These are phyloP conservation scores for Rhopilema esculentum DNA, from an alignment of 30 jellyfish, hydroid and myxozoan genomes.

Conservation along the genomic window DNA sequence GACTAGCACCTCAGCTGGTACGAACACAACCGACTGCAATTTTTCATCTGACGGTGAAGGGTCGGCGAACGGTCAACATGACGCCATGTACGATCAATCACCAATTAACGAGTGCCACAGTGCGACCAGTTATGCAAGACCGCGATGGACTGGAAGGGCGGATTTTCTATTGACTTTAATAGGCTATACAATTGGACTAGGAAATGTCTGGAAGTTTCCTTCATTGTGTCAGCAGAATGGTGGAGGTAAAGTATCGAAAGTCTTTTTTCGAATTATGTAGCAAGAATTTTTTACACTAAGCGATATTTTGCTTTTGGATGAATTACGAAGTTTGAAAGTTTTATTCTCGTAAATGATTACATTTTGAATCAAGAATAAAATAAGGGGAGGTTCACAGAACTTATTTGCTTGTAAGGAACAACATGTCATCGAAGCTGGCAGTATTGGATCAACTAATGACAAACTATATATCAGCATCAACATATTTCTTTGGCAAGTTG, in stretches of 20 bases:
- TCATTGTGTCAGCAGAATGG: constrained; percentile 96
- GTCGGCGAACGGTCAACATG: constrained; percentile 65
- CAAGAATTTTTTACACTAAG: background rate
- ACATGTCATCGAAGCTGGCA: too few relatives aligned
- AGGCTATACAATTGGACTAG: constrained; percentile 96
- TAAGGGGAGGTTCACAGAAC: too few relatives aligned
- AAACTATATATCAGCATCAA: too few relatives aligned
- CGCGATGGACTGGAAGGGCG: constrained; percentile 90
- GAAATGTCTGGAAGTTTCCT: constrained; percentile 99
- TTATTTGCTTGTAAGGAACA: too few relatives aligned
- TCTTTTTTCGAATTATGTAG: background rate
- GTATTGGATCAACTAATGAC: too few relatives aligned
- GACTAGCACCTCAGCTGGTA: constrained; percentile 88
- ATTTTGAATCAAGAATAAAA: too few relatives aligned
- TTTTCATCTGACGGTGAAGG: constrained; percentile 89
- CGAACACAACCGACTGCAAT: constrained; percentile 80
- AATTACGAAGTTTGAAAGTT: too few relatives aligned
- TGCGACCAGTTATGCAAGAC: constrained; percentile 69
- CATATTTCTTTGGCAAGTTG: too few relatives aligned
- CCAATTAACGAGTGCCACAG: constrained; percentile 81
- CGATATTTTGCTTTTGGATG: too few relatives aligned
- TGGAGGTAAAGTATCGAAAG: constrained; percentile 77
- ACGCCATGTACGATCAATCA: constrained; percentile 39
- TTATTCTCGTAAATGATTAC: too few relatives aligned
- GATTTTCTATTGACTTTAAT: constrained; percentile 84